Evolutionary conservation across 2,113 vertebrate genomes (phyloP), one percentile per base, ranked within the genome.

Genomic region (Clinocottus analis): DNA sequence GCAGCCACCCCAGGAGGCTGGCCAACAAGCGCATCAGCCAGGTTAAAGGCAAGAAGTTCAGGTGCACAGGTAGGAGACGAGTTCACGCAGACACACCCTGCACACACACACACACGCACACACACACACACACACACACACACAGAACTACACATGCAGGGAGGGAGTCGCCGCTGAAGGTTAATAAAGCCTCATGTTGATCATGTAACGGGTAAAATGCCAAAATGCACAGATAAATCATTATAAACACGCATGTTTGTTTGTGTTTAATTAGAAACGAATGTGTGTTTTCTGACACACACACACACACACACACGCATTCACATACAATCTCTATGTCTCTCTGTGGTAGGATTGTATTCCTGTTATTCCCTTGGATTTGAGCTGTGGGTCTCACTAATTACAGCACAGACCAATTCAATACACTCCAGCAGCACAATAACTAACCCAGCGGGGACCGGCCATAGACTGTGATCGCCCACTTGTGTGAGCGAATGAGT

Each of bases 21-120:
- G 96, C 97, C 89, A 99, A 99, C 96, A 99, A 99, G 84, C 96
- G 98, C 89, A 98, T 99, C 96, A 97, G 97, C 96, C 92, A 99
- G 96, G 96, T 99, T 92, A 99, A 99, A 96, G 97, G 97, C 94
- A 99, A 99, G 95, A 99, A 99, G 97, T 99, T 99, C 96, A 97
- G 98, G 93, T 99, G 98, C 95, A 97, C 98, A 97, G 98, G 98
- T 99, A 97, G 45, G 89, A n/a, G 12, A 77, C 29, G 12, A 43
- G 7, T 59, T 60, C 61, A 63, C 35, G 16, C 49, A 37, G 1
- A 35, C 41, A 58, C 31, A 58, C 7, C 49, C 33, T 33, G 33
- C 4, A 62, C 64, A 47, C 43, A 23, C 16, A 21, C 41, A 59
- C 31, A 53, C 43, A 23, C 16, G 17, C 41, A 59, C 31, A 53